Evolutionary conservation across 2,888 invertebrate species (phyloP).

Genomic region (Empis livida): DNA sequence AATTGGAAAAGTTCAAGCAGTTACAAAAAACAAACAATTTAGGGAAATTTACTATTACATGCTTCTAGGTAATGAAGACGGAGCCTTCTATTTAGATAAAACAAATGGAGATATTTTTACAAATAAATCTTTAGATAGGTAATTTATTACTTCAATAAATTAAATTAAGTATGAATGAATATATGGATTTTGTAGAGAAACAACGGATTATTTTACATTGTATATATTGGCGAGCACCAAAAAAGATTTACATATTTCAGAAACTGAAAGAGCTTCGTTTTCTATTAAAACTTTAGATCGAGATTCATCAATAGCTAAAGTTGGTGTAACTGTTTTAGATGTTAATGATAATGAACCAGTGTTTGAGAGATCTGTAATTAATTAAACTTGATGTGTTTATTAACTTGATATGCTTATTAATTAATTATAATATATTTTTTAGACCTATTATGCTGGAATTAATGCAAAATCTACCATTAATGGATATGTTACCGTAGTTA

Average conservation of each 20-base stretch:
- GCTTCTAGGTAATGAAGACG: constrained; percentile 61
- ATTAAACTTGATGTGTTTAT: background rate
- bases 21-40: constrained; percentile 59
- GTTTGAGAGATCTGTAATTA: constrained; percentile 41
- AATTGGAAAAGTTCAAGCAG: constrained; percentile 42
- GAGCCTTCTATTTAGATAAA: constrained; percentile 65
- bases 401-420: no score
- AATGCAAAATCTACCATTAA: constrained; percentile 66
- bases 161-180: background rate
- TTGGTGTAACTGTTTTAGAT: constrained; percentile 60
- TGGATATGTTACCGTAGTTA: constrained; percentile 58
- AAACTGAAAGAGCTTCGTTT: constrained; percentile 37
- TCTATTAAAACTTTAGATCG: constrained; percentile 36
- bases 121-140: constrained; percentile 65
- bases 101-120: constrained; percentile 68
- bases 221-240: constrained; percentile 75
- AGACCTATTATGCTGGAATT: constrained; percentile 43
- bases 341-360: constrained; percentile 75
- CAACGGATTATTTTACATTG: constrained; percentile 56
- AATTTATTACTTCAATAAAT: background rate
- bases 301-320: constrained; percentile 58
- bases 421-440: background rate
- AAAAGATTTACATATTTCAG: constrained; percentile 52
- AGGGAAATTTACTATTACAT: constrained; percentile 77
- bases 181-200: constrained; percentile 43